A percentile compares a stretch with the other conserved stretches of the same genome.
These are phyloP conservation scores for Lepidonotus clava DNA, from an alignment of 2,888 invertebrate species.

Conservation along the genomic window DNA sequence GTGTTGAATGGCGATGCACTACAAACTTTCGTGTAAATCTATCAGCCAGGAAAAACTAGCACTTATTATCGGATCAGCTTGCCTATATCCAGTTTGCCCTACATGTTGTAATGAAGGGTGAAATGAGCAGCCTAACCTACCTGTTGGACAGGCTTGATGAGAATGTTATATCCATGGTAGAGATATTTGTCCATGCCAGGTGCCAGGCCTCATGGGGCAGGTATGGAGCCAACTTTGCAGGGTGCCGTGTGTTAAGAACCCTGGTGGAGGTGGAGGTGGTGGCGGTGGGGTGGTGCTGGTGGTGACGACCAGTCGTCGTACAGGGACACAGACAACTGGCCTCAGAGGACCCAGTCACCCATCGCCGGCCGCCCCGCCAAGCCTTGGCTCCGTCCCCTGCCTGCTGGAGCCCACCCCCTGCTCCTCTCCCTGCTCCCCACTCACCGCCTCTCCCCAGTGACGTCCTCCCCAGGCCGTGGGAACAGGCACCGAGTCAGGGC, in stretches of 20 bases:
- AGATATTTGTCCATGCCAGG: slow-evolving; percentile 40
- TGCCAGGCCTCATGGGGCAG: background rate
- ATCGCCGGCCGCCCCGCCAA: background rate
- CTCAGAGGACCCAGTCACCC: background rate
- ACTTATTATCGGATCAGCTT: no score
- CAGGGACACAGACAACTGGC: background rate
- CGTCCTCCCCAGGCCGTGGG: no score
- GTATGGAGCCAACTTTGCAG: background rate
- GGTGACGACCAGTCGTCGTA: background rate
- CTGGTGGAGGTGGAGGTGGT: background rate
- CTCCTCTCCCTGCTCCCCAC: background rate
- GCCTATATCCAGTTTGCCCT: no score
- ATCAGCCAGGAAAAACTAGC: no score
- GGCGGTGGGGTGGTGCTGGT: background rate
- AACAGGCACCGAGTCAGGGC: no score
- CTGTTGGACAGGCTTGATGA: slow-evolving; percentile 28
- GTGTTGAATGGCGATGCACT: no score
- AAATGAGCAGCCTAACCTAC: background rate
- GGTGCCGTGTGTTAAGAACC: no score
- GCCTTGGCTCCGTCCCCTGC: background rate
- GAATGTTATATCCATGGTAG: slow-evolving; percentile 48
- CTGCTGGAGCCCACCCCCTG: background rate
- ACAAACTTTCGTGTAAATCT: no score
- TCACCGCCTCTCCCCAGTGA: no score
- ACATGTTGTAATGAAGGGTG: no score